Percentiles rank a stretch among this genome's conserved stretches.
Evolutionary conservation across 2,888 invertebrate genomes (phyloP).

Genomic region (Euplagia quadripunctaria): DNA sequence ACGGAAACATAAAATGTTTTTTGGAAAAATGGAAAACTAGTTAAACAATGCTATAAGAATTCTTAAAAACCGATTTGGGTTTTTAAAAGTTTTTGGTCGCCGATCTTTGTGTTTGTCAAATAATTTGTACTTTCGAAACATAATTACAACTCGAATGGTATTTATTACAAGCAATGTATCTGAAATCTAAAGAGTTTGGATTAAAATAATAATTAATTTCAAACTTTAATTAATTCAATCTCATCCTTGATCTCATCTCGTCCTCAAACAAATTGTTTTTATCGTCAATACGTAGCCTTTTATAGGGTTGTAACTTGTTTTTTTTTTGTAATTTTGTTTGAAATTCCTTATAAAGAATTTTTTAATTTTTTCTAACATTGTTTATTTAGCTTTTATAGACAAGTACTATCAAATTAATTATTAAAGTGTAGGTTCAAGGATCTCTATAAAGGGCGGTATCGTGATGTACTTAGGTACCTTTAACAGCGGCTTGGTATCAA

Average conservation of each 20-base stretch:
- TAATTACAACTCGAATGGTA: neutral
- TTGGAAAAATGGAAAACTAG: too few relatives aligned
- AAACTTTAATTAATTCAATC: neutral
- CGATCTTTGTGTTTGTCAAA: neutral
- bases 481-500: too few relatives aligned
- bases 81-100: neutral
- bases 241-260: neutral
- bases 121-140: neutral
- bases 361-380: too few relatives aligned
- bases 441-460: too few relatives aligned
- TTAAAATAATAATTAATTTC: neutral
- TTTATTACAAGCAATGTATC: neutral
- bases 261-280: neutral
- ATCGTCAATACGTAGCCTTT: neutral
- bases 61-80: neutral
- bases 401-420: too few relatives aligned
- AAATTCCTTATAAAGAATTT: too few relatives aligned
- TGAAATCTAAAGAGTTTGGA: neutral
- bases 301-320: neutral
- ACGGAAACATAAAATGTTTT: too few relatives aligned
- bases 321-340: neutral
- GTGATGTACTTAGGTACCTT: too few relatives aligned
- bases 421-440: too few relatives aligned
- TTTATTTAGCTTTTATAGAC: neutral
- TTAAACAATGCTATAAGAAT: too few relatives aligned